A percentile compares a stretch with the other conserved stretches of the same genome.
These are phyloP conservation scores for Stylophora pistillata DNA, from an alignment of 64 coral and sea anemone genomes.

Conservation along the genomic window DNA sequence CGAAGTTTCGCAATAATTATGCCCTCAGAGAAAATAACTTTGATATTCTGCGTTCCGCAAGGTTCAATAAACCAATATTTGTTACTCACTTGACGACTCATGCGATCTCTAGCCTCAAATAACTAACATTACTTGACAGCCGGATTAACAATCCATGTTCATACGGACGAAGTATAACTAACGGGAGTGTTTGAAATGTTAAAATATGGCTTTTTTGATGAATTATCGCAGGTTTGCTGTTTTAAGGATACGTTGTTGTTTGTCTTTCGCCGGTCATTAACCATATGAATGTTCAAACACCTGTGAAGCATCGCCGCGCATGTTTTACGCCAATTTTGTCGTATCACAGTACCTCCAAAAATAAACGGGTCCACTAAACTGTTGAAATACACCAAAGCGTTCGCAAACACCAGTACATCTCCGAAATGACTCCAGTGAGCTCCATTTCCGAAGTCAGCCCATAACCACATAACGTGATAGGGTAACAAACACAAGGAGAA, in stretches of 20 bases:
- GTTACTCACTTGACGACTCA: not conserved
- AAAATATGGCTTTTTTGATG: not conserved
- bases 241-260: not conserved
- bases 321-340: slow-evolving; percentile 15
- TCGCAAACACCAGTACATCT: slow-evolving; percentile 62
- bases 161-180: not conserved
- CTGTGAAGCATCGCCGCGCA: not conserved
- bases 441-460: slow-evolving; percentile 74
- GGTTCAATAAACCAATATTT: not conserved
- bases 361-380: slow-evolving; percentile 88
- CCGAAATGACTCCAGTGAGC: slow-evolving; percentile 23
- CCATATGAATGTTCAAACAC: not conserved
- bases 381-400: slow-evolving; percentile 76
- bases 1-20: too few relatives aligned
- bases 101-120: not conserved
- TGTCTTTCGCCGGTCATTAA: not conserved
- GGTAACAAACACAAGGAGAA: slow-evolving; percentile 83
- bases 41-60: too few relatives aligned
- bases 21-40: too few relatives aligned
- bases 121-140: not conserved
- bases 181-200: not conserved
- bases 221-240: not conserved
- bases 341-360: slow-evolving; percentile 48
- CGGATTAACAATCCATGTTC: not conserved
- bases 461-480: slow-evolving; percentile 85